Evolutionary conservation across 1,140 invertebrate species (phyloP), one percentile per base, ranked within the genome.

Genomic region (Aphidius ervi): DNA sequence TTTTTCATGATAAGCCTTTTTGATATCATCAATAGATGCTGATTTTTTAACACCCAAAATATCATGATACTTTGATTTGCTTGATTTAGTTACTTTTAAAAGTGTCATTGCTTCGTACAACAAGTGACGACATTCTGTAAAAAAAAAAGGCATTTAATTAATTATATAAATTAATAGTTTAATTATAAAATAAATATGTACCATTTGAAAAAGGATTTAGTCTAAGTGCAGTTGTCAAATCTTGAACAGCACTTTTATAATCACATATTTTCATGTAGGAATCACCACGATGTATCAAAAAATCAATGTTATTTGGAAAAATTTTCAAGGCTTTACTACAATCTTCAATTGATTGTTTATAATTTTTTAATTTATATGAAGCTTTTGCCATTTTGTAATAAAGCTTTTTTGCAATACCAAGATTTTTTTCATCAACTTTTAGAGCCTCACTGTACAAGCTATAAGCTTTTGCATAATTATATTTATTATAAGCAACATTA

Each of bases 301-400:
- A 39, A 41, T 50, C 49, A 5, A 42, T 5, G 23, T 49, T 49
- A 3, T 31, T 5, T 41, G 49, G 46, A 31, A 4, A 2, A 42
- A 50, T 58, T 4, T 1, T n/a, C 10, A 58, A 39, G 6, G 46
- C 56, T 6, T 58, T 58, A 3, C 9, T 16, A 39, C 56, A 58
- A 10, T 58, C 56, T 3, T 42, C 16, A 42, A 50, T 58, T 5
- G 46, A 41, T 20, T 20, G 49, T 7, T 40, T 8, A 9, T 49
- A 31, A 16, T 49, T 42, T 9, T 41, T 31, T 7, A 58, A 6
- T 9, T 58, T 42, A 46, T 50, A 50, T 2, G 39, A 43, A 10
- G 47, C 56, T 9, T 49, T 47, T 10, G 56, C 46, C 47, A 58
- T 37, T 39, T 58, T 58, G 39, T 58, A 58, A 31, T 58, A 43